Base-by-base conservation (phyloP, 2,888 invertebrate genomes). In the Trichacis sp. region DNA sequence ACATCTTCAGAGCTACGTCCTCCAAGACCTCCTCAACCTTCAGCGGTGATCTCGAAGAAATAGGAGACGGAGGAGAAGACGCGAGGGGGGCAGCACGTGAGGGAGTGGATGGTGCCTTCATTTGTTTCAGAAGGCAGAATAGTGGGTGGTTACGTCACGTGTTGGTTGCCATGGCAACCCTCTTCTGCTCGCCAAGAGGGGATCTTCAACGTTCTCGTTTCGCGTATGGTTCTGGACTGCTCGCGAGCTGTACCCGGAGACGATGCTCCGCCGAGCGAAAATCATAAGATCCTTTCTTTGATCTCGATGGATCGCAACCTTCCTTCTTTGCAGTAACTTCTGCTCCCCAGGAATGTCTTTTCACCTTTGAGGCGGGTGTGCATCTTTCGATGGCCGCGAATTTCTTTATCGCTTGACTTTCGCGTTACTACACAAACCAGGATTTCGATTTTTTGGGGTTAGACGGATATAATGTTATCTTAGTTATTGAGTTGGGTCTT, bases 141-240 rank as follows among this genome's bases (percentile, higher is more conserved):
- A 73, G 79, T 69, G 72, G 71, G 75, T 62, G 66, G 83, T 82
- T 83, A 83, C 83, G 83, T 83, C 83, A 84, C 83, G 82, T 76
- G 80, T 78, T 77, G 77, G 83, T 84, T 75, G 81, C 76, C 82
- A 82, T 83, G 82, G 83, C 75, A 82, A 84, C 84, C 77, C 78
- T 78, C 79, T 56, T 76, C 79, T 77, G 82, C 75, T 81, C 77
- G 76, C 78, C 78, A 75, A 80, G 78, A 80, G 80, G 81, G 83
- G 81, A 78, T 80, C 78, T 78, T 77, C 79, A 75, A 77, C 79
- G 81, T 80, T 82, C 78, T 79, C 77, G 3, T n/a, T 33, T 67
- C 72, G 74, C 75, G 74, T 75, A 73, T 76, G 73, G 72, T 74
- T 71, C 68, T 67, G 72, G 68, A 71, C 71, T 64, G 62, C 47